Evolutionary conservation across 2,888 invertebrate species (phyloP), one percentile per base, ranked within the genome.

Genomic region (Abrostola triplasia): DNA sequence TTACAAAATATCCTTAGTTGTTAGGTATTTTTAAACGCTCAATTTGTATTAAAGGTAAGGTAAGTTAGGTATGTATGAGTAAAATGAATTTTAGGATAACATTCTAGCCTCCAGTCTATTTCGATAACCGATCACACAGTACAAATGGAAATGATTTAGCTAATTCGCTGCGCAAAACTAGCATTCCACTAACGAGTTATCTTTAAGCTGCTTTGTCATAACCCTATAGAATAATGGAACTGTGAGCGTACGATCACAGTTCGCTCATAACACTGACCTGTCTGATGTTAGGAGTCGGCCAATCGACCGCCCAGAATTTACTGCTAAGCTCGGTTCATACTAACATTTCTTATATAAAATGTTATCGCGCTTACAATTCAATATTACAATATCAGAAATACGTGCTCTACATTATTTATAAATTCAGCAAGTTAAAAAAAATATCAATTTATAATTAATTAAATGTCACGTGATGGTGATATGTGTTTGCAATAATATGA

Each of bases 141-240:
- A 59, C 71, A 74, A 82, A 77, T 77, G 47, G 60, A 67, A 73
- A 76, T 74, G 37, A 79, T 81, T 76, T 60, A 36, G 53, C 70
- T 82, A 74, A 79, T 76, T 64, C 71, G 67, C 53, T 64, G 67
- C 76, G 70, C 79, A 75, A 81, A 82, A 84, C 80, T 79, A 83
- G 81, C 83, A 88, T 88, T 91, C 82, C 84, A 80, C 80, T 80
- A 84, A 79, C 84, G 88, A 85, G 87, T 88, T 88, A 89, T 89
- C 91, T 88, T 88, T 92, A 92, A 92, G 91, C 92, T 88, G 92
- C 90, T 92, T 92, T 92, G 89, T 88, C 77, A 84, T 85, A 87
- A 80, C 73, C 82, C 70, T 78, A 82, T 80, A 82, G 77, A 83
- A 87, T 88, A 88, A 89, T 90, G 86, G 87, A 71, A 74, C 80